Percentiles rank a stretch among this genome's conserved stretches.
Evolutionary conservation across 2,113 vertebrate genomes (phyloP).

Genomic region (Neotoma lepida): DNA sequence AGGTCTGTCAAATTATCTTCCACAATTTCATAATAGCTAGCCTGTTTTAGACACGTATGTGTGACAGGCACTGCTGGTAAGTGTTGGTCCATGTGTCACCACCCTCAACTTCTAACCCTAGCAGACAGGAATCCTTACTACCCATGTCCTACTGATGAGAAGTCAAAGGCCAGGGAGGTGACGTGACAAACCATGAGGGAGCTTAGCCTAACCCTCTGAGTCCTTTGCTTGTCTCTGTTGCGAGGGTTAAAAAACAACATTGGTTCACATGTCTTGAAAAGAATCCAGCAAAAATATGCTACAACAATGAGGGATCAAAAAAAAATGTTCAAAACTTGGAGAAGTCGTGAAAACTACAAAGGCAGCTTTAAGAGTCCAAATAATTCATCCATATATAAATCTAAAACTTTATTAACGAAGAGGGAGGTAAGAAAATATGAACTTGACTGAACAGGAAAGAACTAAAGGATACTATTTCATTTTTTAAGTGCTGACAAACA

Average conservation of each 20-base stretch:
- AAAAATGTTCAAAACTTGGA: not conserved
- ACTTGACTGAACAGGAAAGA: not conserved
- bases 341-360: conserved; percentile 11
- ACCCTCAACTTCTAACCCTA: not conserved
- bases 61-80: not conserved
- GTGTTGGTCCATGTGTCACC: not conserved
- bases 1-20: not conserved
- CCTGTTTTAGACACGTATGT: not conserved
- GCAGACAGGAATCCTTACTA: conserved; percentile 23
- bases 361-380: conserved; percentile 50
- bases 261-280: not conserved
- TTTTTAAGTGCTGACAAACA: conserved; percentile 28
- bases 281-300: conserved; percentile 28
- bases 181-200: not conserved
- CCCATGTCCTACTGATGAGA: conserved; percentile 9
- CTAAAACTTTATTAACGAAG: conserved; percentile 49
- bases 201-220: not conserved
- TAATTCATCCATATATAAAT: conserved; percentile 46
- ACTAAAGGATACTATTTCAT: conserved; percentile 23
- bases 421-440: conserved; percentile 7
- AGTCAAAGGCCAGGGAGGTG: not conserved
- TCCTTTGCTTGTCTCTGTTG: not conserved
- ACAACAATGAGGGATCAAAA: conserved; percentile 23
- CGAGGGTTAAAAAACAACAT: not conserved
- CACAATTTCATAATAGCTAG: not conserved